Percentiles rank a stretch among this genome's conserved stretches.
phyloP scores from a whole-genome alignment of 1,140 invertebrate genomes.

The Phthorimaea operculella region DNA sequence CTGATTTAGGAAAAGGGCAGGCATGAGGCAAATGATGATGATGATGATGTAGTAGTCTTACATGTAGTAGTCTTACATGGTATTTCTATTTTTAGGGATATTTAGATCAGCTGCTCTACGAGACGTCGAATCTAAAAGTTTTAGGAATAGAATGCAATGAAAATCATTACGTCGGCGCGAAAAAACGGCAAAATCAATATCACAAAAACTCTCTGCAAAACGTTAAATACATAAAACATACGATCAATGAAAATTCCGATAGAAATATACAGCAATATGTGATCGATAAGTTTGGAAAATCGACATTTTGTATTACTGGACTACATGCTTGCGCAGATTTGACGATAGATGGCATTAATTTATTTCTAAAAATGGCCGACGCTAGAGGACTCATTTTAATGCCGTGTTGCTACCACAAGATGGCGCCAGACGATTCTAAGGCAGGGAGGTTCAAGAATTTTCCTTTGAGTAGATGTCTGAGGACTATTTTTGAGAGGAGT shows the following conservation, averaged over 20 bases:
- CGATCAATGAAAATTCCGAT: slow-evolving; percentile 66
- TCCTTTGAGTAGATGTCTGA: slow-evolving; percentile 69
- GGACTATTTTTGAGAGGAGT: slow-evolving; percentile 36
- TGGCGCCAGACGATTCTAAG: slow-evolving; percentile 33
- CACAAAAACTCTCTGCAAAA: slow-evolving; percentile 62
- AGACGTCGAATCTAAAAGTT: slow-evolving; percentile 73
- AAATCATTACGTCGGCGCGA: slow-evolving; percentile 72
- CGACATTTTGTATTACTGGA: slow-evolving; percentile 43
- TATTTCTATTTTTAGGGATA: slow-evolving; percentile 74
- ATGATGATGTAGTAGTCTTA: too few relatives aligned
- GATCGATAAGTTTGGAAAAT: slow-evolving; percentile 45
- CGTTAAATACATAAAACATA: slow-evolving; percentile 71
- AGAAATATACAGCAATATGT: slow-evolving; percentile 57
- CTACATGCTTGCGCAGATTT: slow-evolving; percentile 90
- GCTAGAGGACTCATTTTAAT: slow-evolving; percentile 76
- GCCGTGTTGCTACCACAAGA: slow-evolving; percentile 90
- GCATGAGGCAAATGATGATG: too few relatives aligned
- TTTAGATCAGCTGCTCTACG: slow-evolving; percentile 75
- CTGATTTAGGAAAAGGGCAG: too few relatives aligned
- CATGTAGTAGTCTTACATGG: too few relatives aligned
- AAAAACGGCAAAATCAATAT: slow-evolving; percentile 70
- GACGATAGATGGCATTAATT: slow-evolving; percentile 75
- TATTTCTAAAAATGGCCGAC: slow-evolving; percentile 74
- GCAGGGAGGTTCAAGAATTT: slow-evolving; percentile 69
- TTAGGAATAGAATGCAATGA: slow-evolving; percentile 78